Conservation (phyloP, 2,797 vertebrate species). For the Enteromius radiatus region DNA sequence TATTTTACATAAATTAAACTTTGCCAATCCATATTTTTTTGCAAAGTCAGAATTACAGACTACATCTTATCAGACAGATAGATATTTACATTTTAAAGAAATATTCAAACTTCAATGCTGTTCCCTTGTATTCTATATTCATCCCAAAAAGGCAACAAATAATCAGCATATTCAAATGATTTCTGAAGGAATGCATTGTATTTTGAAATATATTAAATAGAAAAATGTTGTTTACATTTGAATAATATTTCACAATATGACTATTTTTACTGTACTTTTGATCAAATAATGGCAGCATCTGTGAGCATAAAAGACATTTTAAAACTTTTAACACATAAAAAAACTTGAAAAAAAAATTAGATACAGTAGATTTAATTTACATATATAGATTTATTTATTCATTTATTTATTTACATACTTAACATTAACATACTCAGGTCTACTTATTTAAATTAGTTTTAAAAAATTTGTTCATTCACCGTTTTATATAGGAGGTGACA, state of each 20-base stretch:
- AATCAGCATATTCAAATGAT: neutral
- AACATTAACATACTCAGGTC: neutral
- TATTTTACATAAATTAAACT: neutral
- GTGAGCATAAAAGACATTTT: neutral
- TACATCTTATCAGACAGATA: neutral
- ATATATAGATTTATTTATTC: no score
- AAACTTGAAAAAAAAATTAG: no score
- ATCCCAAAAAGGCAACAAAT: neutral
- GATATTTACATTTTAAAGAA: neutral
- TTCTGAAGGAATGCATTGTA: neutral
- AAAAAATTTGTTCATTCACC: neutral
- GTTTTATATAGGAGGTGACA: conserved; percentile 61
- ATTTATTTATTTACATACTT: neutral
- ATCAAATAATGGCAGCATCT: neutral
- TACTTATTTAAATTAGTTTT: neutral
- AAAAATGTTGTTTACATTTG: neutral
- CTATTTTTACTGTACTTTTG: neutral
- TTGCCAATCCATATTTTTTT: neutral
- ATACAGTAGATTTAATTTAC: neutral
- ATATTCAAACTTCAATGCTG: neutral
- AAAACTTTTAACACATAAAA: neutral
- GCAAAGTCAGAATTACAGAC: neutral
- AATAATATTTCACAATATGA: neutral
- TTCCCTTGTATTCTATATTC: neutral
- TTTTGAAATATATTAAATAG: neutral